phyloP scores from a whole-genome alignment of 2,797 vertebrate genomes.

The Corythornis leucogaster region DNA sequence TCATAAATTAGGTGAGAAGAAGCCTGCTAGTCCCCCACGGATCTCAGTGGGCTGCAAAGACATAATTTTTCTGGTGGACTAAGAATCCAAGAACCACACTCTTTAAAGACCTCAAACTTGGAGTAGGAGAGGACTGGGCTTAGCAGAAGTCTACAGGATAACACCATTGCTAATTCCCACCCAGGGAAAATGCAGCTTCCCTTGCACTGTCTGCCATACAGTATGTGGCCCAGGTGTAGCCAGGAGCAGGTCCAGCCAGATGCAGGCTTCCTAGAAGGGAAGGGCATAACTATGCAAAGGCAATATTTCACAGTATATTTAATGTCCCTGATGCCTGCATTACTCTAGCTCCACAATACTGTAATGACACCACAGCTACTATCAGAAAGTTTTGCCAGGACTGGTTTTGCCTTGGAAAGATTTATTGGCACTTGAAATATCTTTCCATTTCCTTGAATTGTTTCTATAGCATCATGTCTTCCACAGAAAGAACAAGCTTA shows the following conservation, averaged over 20 bases:
- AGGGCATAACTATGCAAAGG: background rate
- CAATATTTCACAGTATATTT: background rate
- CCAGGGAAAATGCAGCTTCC: background rate
- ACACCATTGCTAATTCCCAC: background rate
- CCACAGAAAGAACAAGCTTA: background rate
- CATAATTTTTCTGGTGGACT: background rate
- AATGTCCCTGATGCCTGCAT: background rate
- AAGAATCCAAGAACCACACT: background rate
- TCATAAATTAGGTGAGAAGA: slow-evolving; percentile 42
- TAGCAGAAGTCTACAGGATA: background rate
- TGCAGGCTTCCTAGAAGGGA: background rate
- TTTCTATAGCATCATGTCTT: background rate
- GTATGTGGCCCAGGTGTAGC: background rate
- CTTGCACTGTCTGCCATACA: background rate
- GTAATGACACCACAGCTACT: background rate
- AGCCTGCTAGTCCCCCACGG: background rate
- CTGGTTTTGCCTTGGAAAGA: background rate
- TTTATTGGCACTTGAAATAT: background rate
- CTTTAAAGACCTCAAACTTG: background rate
- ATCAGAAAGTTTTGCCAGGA: background rate
- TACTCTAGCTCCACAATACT: background rate
- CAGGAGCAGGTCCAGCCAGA: background rate
- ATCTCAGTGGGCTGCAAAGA: background rate
- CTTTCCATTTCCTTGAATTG: background rate
- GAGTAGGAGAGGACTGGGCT: background rate